Percentiles rank a stretch among this genome's conserved stretches.
These are phyloP conservation scores for Eulemur mongoz DNA, from an alignment of 2,797 vertebrate genomes.

Conservation along the genomic window DNA sequence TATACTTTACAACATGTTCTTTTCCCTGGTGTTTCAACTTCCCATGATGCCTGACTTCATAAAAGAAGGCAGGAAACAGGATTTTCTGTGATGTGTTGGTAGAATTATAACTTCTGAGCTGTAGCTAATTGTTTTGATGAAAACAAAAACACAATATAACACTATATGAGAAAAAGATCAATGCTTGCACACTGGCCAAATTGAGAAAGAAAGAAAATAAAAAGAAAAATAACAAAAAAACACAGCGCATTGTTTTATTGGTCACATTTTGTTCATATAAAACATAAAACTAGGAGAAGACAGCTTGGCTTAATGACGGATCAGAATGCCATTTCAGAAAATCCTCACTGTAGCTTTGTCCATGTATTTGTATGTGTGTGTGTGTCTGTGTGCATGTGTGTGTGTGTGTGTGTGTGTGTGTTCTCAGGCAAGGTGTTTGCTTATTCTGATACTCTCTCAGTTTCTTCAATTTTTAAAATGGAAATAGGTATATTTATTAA, in stretches of 20 bases:
- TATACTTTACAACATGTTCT: conserved; percentile 74
- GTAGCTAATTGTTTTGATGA: conserved; percentile 73
- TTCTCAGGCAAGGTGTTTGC: background rate
- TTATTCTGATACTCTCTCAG: background rate
- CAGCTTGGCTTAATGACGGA: conserved; percentile 4
- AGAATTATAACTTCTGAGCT: conserved; percentile 67
- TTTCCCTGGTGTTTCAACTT: conserved; percentile 74
- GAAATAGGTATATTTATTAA: background rate
- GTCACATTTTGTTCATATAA: conserved; percentile 23
- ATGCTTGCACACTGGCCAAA: conserved; percentile 21
- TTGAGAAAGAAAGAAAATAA: conserved; percentile 43
- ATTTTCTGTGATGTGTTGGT: conserved; percentile 64
- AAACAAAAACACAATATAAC: conserved; percentile 51
- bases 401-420: background rate
- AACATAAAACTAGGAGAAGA: background rate
- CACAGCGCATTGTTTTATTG: background rate
- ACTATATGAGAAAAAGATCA: conserved; percentile 57
- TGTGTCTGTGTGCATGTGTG: background rate
- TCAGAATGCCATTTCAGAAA: background rate
- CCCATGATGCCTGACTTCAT: conserved; percentile 71
- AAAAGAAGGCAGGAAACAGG: conserved; percentile 64
- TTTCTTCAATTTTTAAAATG: conserved; percentile 16
- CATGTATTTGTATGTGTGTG: background rate
- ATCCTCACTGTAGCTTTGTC: background rate
- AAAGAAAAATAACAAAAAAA: conserved; percentile 43